A percentile compares a stretch with the other conserved stretches of the same genome.
These are phyloP conservation scores for Pseudomyrmex concolor DNA, from an alignment of 1,140 invertebrate genomes.

Conservation along the genomic window DNA sequence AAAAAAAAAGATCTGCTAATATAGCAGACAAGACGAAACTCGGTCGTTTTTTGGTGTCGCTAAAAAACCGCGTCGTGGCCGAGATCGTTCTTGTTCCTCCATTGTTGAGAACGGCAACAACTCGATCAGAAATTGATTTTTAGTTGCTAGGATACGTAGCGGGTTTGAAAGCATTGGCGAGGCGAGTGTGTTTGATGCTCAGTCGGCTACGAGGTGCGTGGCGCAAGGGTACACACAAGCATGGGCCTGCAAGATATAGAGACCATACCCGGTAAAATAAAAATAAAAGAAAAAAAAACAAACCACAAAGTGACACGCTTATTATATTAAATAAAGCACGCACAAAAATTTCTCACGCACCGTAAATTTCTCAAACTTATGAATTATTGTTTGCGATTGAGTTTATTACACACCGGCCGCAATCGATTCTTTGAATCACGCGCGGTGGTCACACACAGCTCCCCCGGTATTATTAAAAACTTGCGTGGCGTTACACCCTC, in stretches of 20 bases:
- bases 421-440: conserved; percentile 30
- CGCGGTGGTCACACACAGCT: not conserved
- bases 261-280: conserved; percentile 79
- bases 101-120: conserved; percentile 44
- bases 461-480: conserved; percentile 32
- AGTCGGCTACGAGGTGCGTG: conserved; percentile 75
- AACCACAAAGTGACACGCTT: not conserved
- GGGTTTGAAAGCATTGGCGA: conserved; percentile 73
- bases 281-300: not conserved
- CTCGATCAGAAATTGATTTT: conserved; percentile 76
- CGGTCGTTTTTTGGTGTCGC: conserved; percentile 30
- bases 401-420: not conserved
- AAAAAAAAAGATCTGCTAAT: not conserved
- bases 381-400: not conserved
- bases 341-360: not conserved
- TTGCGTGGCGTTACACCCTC: not conserved
- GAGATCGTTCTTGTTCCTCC: conserved; percentile 60
- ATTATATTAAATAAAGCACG: not conserved
- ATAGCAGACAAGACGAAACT: not conserved
- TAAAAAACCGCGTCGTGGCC: conserved; percentile 11
- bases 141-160: conserved; percentile 78
- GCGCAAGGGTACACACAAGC: conserved; percentile 73
- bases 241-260: conserved; percentile 80
- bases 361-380: not conserved
- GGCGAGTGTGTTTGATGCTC: conserved; percentile 74